Conservation (phyloP, 2,888 invertebrate species). For the Catocala sponsa region DNA sequence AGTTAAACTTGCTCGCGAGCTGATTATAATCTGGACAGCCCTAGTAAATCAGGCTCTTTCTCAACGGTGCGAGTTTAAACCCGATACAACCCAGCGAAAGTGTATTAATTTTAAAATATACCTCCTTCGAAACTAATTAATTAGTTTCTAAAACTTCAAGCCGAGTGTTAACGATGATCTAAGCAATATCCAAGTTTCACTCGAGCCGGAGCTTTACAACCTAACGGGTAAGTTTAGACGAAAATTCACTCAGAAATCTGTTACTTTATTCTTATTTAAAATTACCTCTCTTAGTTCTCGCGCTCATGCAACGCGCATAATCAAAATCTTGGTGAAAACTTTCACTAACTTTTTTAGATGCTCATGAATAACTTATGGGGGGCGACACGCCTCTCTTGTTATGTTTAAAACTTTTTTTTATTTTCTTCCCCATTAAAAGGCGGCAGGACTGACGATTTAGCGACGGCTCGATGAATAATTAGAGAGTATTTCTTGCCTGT, state of each 20-base stretch:
- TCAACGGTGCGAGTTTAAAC: slow-evolving; percentile 49
- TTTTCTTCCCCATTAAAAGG: slow-evolving; percentile 81
- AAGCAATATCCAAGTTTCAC: slow-evolving; percentile 68
- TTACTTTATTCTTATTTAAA: slow-evolving; percentile 40
- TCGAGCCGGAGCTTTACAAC: slow-evolving; percentile 49
- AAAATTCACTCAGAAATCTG: slow-evolving; percentile 49
- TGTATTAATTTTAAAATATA: slow-evolving; percentile 67
- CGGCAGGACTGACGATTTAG: slow-evolving; percentile 77
- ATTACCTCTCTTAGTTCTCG: slow-evolving; percentile 34
- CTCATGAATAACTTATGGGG: slow-evolving; percentile 81
- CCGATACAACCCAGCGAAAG: slow-evolving; percentile 55
- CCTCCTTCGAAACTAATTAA: slow-evolving; percentile 67
- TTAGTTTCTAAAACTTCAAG: slow-evolving; percentile 69
- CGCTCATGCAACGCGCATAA: slow-evolving; percentile 65
- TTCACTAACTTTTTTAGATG: slow-evolving; percentile 66
- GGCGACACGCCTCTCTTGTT: slow-evolving; percentile 80
- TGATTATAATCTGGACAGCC: slow-evolving; percentile 44
- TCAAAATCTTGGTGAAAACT: slow-evolving; percentile 71
- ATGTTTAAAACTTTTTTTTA: slow-evolving; percentile 82
- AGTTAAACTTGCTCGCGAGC: not conserved
- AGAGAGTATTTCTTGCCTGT: slow-evolving; percentile 83
- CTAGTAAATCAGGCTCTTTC: slow-evolving; percentile 48
- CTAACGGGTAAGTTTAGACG: slow-evolving; percentile 45
- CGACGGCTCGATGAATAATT: slow-evolving; percentile 85
- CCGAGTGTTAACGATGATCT: slow-evolving; percentile 72